Conservation (phyloP, 2,888 invertebrate species). For the Tipula lateralis region DNA sequence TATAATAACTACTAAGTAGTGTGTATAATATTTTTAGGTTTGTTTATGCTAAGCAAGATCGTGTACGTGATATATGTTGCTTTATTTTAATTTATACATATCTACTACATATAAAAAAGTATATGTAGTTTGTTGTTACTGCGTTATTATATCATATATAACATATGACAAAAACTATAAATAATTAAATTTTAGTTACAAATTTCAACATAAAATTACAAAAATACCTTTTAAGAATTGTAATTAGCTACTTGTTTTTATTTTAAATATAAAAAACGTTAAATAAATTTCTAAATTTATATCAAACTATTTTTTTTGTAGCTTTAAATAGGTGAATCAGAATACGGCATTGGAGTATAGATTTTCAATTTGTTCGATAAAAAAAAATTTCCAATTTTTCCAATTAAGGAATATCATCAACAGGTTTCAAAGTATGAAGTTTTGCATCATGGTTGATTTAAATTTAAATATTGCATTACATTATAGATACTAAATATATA, state of each 20-base stretch:
- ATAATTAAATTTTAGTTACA: conserved; percentile 11
- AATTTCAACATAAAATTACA: background rate
- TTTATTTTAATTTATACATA: background rate
- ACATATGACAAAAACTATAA: background rate
- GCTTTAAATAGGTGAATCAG: background rate
- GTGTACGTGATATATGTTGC: background rate
- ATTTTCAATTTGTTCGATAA: background rate
- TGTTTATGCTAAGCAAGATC: background rate
- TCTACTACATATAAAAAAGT: background rate
- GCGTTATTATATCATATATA: background rate
- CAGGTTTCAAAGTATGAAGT: no score
- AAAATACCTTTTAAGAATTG: background rate
- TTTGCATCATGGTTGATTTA: no score
- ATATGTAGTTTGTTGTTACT: background rate
- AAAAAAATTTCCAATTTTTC: background rate
- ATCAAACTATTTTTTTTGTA: background rate
- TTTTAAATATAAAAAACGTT: background rate
- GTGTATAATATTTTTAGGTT: background rate
- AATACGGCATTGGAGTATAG: background rate
- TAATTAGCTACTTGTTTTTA: background rate
- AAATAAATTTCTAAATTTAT: conserved; percentile 7
- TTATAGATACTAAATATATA: no score
- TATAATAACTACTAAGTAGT: background rate
- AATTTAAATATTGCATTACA: no score
- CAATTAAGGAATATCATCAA: background rate